Evolutionary conservation across 2,888 invertebrate species (phyloP), one percentile per base, ranked within the genome.

Genomic region (Eurytoma adleriae): DNA sequence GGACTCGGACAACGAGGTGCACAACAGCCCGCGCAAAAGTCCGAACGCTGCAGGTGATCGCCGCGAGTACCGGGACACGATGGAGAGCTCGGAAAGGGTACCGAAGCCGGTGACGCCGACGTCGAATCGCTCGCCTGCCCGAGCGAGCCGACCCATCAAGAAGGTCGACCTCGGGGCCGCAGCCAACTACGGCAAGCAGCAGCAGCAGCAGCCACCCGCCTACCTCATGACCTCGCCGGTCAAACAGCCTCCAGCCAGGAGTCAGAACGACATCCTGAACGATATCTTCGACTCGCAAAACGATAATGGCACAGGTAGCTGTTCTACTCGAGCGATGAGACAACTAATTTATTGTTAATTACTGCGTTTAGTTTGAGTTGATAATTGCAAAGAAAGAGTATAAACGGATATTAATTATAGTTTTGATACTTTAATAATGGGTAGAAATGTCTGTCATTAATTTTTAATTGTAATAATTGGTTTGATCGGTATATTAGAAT

Each of bases 101-200:
- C 82, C 80, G 48, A 89, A 89, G 84, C 72, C 85, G n/a, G 81
- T 87, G 78, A 84, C 85, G 86, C 87, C 86, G 90, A 91, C 83
- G 90, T 30, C 18, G 1, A 70, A 91, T 16, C 27, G 66, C 90
- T 91, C 92, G 73, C 90, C 92, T 71, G 85, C 86, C 12, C 91
- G 91, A 85, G 82, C 86, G 20, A 83, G 87, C 4, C 91, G 92
- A 84, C 89, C 91, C 18, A 87, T 92, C 4, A 93, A 93, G 86
- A 93, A 93, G 85, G 92, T 94, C 50, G 94, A 94, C 85, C 88
- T 94, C 67, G 94, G 94, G 74, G 95, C 95, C 57, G 95, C 95
- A 4, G 94, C 94, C 1, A 93, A 92, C 86, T 95, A 94, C 87
- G 95, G 94, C n/a, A 93, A 93, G 87, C 68, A 62, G 66, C 68